Evolutionary conservation across 2,113 vertebrate genomes (phyloP).

Genomic region (Todiramphus saurophagus): DNA sequence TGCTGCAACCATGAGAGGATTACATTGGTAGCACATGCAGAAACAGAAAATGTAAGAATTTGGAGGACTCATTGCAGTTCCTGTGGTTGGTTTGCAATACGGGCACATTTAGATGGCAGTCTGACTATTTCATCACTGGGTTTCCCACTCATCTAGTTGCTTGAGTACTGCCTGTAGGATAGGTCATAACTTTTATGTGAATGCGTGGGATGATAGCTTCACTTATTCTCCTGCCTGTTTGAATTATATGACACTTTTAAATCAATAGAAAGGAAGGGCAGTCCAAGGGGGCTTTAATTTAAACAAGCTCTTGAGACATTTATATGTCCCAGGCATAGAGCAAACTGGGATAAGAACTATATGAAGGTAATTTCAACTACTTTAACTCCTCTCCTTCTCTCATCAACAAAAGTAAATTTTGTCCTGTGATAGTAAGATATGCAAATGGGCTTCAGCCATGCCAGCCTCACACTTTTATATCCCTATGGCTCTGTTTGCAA

Average conservation of each 20-base stretch:
- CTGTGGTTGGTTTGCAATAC: neutral
- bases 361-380: neutral
- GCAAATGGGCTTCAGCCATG: neutral
- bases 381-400: neutral
- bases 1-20: neutral
- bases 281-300: neutral
- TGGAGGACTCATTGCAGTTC: neutral
- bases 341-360: neutral
- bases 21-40: neutral
- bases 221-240: neutral
- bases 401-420: neutral
- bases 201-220: fast-evolving
- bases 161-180: neutral
- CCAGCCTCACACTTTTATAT: too few relatives aligned
- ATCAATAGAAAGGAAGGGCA: neutral
- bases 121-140: neutral
- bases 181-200: neutral
- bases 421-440: neutral
- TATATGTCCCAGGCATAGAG: neutral
- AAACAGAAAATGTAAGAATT: neutral
- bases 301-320: neutral
- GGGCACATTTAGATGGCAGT: neutral
- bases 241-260: neutral
- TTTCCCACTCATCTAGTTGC: neutral
- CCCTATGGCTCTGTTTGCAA: neutral